These are phyloP conservation scores for Epinephelus lanceolatus DNA, from an alignment of 2,113 vertebrate genomes.

Conservation along the genomic window DNA sequence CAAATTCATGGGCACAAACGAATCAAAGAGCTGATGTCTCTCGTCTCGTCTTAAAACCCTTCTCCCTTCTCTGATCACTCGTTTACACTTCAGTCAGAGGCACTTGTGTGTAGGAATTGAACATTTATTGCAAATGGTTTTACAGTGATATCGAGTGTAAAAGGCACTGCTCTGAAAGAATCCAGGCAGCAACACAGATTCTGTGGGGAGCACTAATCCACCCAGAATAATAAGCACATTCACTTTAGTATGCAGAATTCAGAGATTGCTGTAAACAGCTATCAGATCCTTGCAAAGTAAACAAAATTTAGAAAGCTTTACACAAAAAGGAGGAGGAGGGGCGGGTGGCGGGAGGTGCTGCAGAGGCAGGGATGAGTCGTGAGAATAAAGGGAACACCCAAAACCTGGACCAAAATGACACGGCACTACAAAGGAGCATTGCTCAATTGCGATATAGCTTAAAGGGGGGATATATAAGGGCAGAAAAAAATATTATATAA, in stretches of 20 bases:
- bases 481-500: too few relatives aligned
- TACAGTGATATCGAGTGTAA: background rate
- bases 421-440: background rate
- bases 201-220: constrained; percentile 44
- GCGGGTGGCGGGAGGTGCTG: background rate
- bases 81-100: constrained; percentile 15
- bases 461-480: too few relatives aligned
- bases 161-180: constrained; percentile 14
- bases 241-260: constrained; percentile 14
- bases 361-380: background rate
- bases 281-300: constrained; percentile 25
- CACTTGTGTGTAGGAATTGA: background rate
- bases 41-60: background rate
- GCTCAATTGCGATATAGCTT: background rate
- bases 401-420: background rate
- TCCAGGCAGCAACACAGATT: constrained; percentile 31
- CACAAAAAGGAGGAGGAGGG: background rate
- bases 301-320: constrained; percentile 12
- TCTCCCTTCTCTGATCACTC: constrained; percentile 21
- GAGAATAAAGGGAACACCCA: background rate
- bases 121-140: constrained; percentile 7
- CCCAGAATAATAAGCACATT: constrained; percentile 40
- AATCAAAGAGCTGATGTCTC: constrained; percentile 12
- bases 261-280: constrained; percentile 33
- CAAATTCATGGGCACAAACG: constrained; percentile 15